Evolutionary conservation across 1,140 invertebrate species (phyloP), one percentile per base, ranked within the genome.

Genomic region (Lycorma delicatula): DNA sequence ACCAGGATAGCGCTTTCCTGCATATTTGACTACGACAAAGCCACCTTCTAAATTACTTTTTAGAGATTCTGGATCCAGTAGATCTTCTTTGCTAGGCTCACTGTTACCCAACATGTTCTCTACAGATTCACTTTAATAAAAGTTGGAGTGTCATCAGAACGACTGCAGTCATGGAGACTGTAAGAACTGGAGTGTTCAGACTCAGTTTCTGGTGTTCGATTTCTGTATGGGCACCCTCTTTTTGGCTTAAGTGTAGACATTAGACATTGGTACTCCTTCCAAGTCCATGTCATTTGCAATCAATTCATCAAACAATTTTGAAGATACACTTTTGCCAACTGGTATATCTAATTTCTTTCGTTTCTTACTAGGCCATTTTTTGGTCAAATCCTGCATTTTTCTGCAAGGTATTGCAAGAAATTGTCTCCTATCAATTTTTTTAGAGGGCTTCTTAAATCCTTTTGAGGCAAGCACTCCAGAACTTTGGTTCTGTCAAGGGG

Each of bases 21-120:
- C 36, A 29, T 34, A 55, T 13, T 1, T 18, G 18, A 54, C 52
- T 23, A 54, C 11, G 22, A 54, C 52, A 54, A 54, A 54, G 23
- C 36, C 34, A 6, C 54, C 54, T 54, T 54, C 52, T 29, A 36
- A 36, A 1, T 13, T 36, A 12, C 26, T 5, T 55, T 27, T 23
- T 25, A 16, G 1, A 3, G 22, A 4, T 46, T 26, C 13, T 23
- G 12, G n/a, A 22, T 44, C 25, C n/a, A 18, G 23, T n/a, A n/a
- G n/a, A 18, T 26, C 22, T 11, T n/a, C 1, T 13, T 23, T 2
- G 3, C 16, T 18, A 7, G 3, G 20, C 6, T 12, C 7, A 7
- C 22, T 27, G 52, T 11, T 5, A 29, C 28, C 25, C 1, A n/a
- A 18, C 9, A 44, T 11, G 22, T 3, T 13, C n/a, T 6, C n/a